A percentile compares a stretch with the other conserved stretches of the same genome.
Conservation (phyloP, 2,888 invertebrate genomes). For the Sialis fuliginosa region DNA sequence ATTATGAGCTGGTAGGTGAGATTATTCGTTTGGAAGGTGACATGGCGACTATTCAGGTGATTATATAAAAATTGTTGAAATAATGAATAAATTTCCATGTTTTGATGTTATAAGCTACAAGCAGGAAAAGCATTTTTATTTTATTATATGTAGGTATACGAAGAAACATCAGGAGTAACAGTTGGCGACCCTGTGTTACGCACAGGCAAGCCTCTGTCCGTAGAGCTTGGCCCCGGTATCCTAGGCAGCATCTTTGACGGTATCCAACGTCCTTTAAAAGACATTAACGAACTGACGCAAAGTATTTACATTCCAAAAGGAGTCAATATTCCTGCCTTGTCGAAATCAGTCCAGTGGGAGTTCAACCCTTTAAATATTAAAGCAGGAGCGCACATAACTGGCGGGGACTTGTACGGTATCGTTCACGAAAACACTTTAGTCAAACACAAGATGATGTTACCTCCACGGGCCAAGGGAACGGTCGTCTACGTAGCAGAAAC, state of each 20-base stretch:
- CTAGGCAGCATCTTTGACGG: conserved; percentile 99
- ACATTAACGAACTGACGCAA: conserved; percentile 81
- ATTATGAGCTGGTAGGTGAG: conserved; percentile 95
- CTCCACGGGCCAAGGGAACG: conserved; percentile 89
- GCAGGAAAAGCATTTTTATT: background rate
- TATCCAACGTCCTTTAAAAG: conserved; percentile 96
- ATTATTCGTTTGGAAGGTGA: conserved; percentile 99
- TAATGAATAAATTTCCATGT: background rate
- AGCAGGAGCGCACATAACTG: conserved; percentile 95
- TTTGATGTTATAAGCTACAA: no score
- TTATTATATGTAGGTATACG: conserved; percentile 49
- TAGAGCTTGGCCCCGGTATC: conserved; percentile 97
- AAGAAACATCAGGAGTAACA: conserved; percentile 94
- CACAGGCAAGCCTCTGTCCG: conserved; percentile 97
- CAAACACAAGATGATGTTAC: conserved; percentile 90
- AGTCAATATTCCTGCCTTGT: conserved; percentile 84
- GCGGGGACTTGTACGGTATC: conserved; percentile 90
- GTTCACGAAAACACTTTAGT: conserved; percentile 97
- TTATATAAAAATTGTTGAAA: conserved; percentile 16
- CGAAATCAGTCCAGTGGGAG: conserved; percentile 73
- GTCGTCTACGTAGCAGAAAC: conserved; percentile 86
- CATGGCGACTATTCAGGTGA: conserved; percentile 98
- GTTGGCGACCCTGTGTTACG: conserved; percentile 97
- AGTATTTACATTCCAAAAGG: conserved; percentile 99
- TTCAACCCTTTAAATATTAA: conserved; percentile 73